Conservation (phyloP, 1,140 invertebrate genomes). For the Temnothorax nylanderi region DNA sequence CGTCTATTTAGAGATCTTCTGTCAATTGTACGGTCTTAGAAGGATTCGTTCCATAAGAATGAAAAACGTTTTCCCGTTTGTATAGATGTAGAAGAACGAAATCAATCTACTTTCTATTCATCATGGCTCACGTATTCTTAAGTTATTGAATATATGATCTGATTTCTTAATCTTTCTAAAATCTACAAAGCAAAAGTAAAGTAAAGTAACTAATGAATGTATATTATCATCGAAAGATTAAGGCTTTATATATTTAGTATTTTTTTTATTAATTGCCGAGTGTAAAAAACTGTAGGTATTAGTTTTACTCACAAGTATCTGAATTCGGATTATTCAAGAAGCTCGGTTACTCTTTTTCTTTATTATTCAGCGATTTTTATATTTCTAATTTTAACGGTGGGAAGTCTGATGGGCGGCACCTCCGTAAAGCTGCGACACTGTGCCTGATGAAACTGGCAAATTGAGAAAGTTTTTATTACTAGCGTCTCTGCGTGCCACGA, state of each 20-base stretch:
- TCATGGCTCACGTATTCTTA: background rate
- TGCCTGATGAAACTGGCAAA: conserved; percentile 51
- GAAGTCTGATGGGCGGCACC: conserved; percentile 10
- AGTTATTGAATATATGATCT: background rate
- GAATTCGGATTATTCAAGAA: background rate
- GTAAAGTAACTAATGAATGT: background rate
- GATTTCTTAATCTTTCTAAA: background rate
- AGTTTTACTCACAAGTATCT: background rate
- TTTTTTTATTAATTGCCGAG: background rate
- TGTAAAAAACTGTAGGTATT: background rate
- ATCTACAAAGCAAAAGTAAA: background rate
- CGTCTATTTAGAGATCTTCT: conserved; percentile 31
- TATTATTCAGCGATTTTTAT: conserved; percentile 4
- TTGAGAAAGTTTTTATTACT: conserved; percentile 59
- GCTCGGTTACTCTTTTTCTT: background rate
- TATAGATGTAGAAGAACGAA: background rate
- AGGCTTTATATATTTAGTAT: background rate
- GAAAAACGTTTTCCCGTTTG: background rate
- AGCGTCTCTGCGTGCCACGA: conserved; percentile 51
- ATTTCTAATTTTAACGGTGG: conserved; percentile 37
- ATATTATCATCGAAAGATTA: background rate
- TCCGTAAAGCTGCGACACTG: conserved; percentile 33
- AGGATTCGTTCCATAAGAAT: conserved; percentile 1
- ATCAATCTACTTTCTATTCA: background rate
- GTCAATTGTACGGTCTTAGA: conserved; percentile 40